Percentiles rank a stretch among this genome's conserved stretches.
phyloP scores from a whole-genome alignment of 2,888 invertebrate species.

The Deilephila elpenor region DNA sequence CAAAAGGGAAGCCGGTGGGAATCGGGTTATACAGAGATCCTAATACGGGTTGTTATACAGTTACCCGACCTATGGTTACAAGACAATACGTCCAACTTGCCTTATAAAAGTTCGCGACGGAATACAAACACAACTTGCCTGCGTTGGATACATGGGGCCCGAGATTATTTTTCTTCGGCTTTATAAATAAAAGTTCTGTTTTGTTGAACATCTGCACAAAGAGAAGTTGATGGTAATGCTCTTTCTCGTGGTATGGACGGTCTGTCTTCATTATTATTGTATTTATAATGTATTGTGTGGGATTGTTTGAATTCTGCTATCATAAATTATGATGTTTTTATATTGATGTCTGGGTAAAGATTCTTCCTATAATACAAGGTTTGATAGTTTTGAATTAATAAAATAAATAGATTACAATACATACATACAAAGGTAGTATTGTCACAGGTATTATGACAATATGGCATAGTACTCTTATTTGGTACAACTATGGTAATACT shows the following conservation, averaged over 20 bases:
- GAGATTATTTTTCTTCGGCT: slow-evolving; percentile 25
- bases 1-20: too few species aligned
- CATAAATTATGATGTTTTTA: too few species aligned
- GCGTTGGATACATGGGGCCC: slow-evolving; percentile 12
- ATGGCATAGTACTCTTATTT: too few species aligned
- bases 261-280: neutral
- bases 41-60: neutral
- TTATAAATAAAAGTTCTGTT: slow-evolving; percentile 24
- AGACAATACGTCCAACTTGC: slow-evolving; percentile 23
- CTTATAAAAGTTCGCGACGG: slow-evolving; percentile 19
- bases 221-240: slow-evolving; percentile 24
- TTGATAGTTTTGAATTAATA: too few species aligned
- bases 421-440: too few species aligned
- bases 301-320: too few species aligned
- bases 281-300: neutral
- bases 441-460: too few species aligned
- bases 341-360: too few species aligned
- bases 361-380: too few species aligned
- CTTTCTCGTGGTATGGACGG: neutral
- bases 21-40: too few species aligned
- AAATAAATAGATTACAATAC: too few species aligned
- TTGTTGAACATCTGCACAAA: slow-evolving; percentile 21
- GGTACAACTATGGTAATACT: too few species aligned
- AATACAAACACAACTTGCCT: slow-evolving; percentile 20
- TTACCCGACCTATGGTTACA: neutral